Evolutionary conservation across 2,797 vertebrate genomes (phyloP), one percentile per base, ranked within the genome.

Genomic region (Coregonus suidteri): DNA sequence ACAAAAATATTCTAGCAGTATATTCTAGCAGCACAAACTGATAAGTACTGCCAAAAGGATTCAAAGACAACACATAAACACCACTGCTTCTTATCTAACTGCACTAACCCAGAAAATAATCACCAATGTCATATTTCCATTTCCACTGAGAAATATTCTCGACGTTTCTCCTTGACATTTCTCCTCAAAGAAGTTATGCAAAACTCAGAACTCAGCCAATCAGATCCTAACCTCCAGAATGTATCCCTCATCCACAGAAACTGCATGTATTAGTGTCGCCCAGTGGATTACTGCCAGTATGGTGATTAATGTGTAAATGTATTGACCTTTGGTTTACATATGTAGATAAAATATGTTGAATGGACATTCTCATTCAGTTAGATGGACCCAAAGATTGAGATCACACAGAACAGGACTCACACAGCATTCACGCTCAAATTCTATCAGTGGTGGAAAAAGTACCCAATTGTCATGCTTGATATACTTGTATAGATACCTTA

Each of bases 31-130:
- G 6, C 6, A 18, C 16, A 18, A 54, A 54, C 6, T 16, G 18
- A 59, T n/a, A 59, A 6, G 7, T 59, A 18, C 56, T 59, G 56
- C 18, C 56, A 18, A 59, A 59, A 20, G 56, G 18, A 18, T 59
- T 54, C 6, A 14, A 13, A 51, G 20, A 25, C 70, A 25, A 69
- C 51, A 53, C 75, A 51, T 41, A 75, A 82, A 78, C 68, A 52
- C 4, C 1, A 71, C 72, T 35, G 74, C 34, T 13, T 30, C 6
- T 30, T 52, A 51, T 65, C 20, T 4, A 20, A 35, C 66, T 51
- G 83, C 82, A 84, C 85, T 7, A 77, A 70, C 81, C 85, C 86
- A 86, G 64, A 88, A 88, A 91, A 11, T 89, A 90, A 78, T 82
- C 78, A 74, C 75, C 69, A 74, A 87, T 80, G 47, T 81, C 51